Evolutionary conservation across 1,140 invertebrate genomes (phyloP).

Genomic region (Dreissena rostriformis): DNA sequence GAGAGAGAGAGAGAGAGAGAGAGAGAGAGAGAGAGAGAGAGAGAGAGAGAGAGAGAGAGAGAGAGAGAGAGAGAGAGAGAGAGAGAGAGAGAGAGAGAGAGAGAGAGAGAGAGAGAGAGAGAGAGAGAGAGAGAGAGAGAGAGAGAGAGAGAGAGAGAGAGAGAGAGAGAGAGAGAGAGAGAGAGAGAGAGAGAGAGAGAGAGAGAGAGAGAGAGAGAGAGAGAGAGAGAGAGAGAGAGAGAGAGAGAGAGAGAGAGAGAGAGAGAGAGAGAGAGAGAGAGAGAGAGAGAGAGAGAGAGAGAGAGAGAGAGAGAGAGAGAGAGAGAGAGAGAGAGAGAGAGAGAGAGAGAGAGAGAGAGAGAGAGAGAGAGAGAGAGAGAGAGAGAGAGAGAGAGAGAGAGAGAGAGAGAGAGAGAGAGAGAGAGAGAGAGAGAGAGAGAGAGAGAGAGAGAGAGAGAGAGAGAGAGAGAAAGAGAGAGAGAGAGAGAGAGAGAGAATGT

Average conservation of each 20-base stretch:
- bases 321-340: not conserved
- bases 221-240: not conserved
- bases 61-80: too few species aligned
- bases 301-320: not conserved
- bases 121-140: conserved; percentile 7
- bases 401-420: too few species aligned
- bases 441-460: too few species aligned
- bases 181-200: conserved; percentile 1
- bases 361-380: conserved; percentile 3
- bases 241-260: not conserved
- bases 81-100: too few species aligned
- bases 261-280: not conserved
- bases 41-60: too few species aligned
- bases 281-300: not conserved
- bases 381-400: too few species aligned
- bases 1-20: too few species aligned
- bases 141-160: conserved; percentile 7
- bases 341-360: conserved; percentile 4
- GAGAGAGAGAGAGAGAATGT: too few species aligned
- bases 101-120: conserved; percentile 7
- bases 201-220: not conserved
- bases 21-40: too few species aligned
- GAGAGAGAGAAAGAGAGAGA: too few species aligned
- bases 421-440: too few species aligned
- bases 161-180: conserved; percentile 7